Percentiles rank a stretch among this genome's conserved stretches.
Evolutionary conservation across 1,140 invertebrate genomes (phyloP).

Genomic region (Drosophila mojavensis): DNA sequence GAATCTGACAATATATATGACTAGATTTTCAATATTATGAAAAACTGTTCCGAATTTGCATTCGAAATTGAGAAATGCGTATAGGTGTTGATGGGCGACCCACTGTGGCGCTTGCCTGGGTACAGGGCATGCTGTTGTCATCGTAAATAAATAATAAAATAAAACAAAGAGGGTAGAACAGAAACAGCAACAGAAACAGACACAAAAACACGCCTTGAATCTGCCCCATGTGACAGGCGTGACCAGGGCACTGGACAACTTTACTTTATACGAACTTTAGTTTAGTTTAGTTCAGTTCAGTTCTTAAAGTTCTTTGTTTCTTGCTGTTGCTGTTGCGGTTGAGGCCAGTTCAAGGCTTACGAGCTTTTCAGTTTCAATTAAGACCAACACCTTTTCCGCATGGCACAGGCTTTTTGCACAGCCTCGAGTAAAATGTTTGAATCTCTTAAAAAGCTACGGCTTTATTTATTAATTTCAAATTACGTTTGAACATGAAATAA

Average conservation of each 20-base stretch:
- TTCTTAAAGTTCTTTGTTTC: slow-evolving; percentile 8
- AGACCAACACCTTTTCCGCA: background rate
- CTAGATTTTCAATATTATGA: too few relatives aligned
- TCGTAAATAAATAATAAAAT: slow-evolving; percentile 65
- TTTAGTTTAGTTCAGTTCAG: background rate
- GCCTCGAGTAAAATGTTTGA: background rate
- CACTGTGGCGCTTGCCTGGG: background rate
- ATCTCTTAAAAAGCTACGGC: background rate
- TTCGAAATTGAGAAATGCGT: too few relatives aligned
- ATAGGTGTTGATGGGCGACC: background rate
- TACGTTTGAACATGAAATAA: too few relatives aligned
- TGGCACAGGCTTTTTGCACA: too few relatives aligned
- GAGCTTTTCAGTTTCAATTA: slow-evolving; percentile 11
- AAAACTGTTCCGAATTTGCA: background rate
- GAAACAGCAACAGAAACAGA: background rate
- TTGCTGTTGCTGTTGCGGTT: background rate
- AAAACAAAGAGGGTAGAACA: slow-evolving; percentile 15
- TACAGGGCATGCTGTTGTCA: slow-evolving; percentile 52
- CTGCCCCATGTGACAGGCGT: slow-evolving; percentile 6
- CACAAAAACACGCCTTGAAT: slow-evolving; percentile 4
- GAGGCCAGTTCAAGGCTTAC: background rate
- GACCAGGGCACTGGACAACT: background rate
- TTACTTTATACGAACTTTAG: background rate
- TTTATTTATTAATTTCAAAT: too few relatives aligned
- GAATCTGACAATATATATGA: too few relatives aligned